These are phyloP conservation scores for Steinernema scapterisci DNA, from an alignment of 2,888 invertebrate species.

Conservation along the genomic window DNA sequence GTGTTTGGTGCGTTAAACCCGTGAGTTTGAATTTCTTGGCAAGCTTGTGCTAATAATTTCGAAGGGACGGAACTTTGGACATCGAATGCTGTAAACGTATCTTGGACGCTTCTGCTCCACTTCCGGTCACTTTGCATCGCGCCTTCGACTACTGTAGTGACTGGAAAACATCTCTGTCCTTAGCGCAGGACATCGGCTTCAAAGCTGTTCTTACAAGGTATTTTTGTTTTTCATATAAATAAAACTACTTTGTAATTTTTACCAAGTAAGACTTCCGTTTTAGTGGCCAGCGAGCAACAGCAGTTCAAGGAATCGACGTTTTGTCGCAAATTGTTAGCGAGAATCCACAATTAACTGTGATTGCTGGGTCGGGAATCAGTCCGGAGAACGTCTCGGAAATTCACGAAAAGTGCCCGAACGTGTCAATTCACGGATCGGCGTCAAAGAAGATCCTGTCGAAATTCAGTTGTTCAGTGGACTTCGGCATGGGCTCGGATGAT, in stretches of 20 bases:
- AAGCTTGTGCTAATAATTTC: conserved; percentile 10
- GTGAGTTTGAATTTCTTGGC: conserved; percentile 35
- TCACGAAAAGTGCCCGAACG: too few species aligned
- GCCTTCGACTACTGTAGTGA: conserved; percentile 47
- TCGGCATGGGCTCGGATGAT: not conserved
- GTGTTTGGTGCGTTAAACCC: conserved; percentile 48
- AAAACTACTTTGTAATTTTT: not conserved
- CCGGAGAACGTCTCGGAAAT: not conserved
- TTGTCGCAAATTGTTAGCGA: conserved; percentile 43
- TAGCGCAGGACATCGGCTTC: conserved; percentile 47
- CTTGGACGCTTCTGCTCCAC: conserved; percentile 39
- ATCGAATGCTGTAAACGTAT: conserved; percentile 39
- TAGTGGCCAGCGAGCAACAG: conserved; percentile 47
- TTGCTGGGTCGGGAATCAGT: conserved; percentile 37
- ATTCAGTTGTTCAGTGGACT: not conserved
- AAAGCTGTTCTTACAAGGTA: conserved; percentile 47
- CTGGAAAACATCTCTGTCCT: conserved; percentile 43
- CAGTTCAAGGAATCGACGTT: conserved; percentile 45
- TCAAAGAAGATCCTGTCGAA: not conserved
- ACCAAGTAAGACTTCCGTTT: too few species aligned
- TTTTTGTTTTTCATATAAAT: not conserved
- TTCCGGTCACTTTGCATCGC: conserved; percentile 49
- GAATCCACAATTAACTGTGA: not conserved
- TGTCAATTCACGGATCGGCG: not conserved
- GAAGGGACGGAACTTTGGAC: conserved; percentile 43